Conservation (phyloP, 2,797 vertebrate genomes). For the Garrulus glandarius region DNA sequence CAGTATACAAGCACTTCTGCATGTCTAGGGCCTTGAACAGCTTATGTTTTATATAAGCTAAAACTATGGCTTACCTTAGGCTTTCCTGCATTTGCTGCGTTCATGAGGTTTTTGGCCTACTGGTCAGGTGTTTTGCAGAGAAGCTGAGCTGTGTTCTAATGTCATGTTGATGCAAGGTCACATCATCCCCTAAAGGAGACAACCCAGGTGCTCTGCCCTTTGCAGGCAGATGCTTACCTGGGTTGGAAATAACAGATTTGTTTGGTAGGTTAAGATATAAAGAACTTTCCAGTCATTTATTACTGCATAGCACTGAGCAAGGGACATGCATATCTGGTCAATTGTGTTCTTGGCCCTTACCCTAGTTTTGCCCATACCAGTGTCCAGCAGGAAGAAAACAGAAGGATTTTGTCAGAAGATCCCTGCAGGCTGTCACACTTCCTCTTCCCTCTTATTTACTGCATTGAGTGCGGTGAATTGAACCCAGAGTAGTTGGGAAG, state of each 20-base stretch:
- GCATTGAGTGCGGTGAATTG: fast-evolving
- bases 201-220: background rate
- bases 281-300: background rate
- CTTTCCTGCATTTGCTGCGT: background rate
- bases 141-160: background rate
- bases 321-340: background rate
- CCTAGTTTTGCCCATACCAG: background rate
- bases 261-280: background rate
- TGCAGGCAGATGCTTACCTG: background rate
- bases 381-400: background rate
- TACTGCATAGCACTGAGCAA: background rate
- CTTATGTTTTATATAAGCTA: background rate
- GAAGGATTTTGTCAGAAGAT: background rate
- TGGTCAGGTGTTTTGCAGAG: background rate
- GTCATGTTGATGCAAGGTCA: background rate
- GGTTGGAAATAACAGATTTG: background rate
- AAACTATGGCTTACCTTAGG: fast-evolving
- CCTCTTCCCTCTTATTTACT: background rate
- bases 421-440: background rate
- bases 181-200: background rate
- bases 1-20: background rate
- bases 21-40: background rate
- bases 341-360: background rate
- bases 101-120: background rate
- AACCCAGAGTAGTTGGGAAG: background rate